Percentiles rank a stretch among this genome's conserved stretches.
Evolutionary conservation across 2,888 invertebrate species (phyloP).

Genomic region (Sesia apiformis): DNA sequence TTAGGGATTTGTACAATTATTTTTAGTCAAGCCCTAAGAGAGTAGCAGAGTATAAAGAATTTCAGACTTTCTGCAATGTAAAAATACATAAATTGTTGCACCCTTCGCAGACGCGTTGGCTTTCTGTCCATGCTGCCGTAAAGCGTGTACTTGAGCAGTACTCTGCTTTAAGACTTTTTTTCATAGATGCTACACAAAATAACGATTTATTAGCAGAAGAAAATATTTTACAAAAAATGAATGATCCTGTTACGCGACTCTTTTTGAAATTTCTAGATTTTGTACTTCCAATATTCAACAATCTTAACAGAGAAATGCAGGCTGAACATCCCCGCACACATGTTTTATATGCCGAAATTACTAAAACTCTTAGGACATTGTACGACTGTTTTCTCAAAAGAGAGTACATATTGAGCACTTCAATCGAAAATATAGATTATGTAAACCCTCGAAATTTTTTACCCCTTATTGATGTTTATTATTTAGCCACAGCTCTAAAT

Average conservation of each 20-base stretch:
- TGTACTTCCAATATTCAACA: constrained; percentile 4
- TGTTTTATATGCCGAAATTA: no score
- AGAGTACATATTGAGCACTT: no score
- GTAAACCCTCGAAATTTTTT: no score
- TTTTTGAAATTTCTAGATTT: constrained; percentile 6
- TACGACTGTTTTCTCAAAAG: no score
- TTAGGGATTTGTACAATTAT: constrained; percentile 13
- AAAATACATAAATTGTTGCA: constrained; percentile 7
- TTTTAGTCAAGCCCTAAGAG: constrained; percentile 13
- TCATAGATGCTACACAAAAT: constrained; percentile 2
- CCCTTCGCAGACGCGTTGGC: constrained; percentile 9
- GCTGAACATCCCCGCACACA: not conserved
- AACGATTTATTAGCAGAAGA: no score
- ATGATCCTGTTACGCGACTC: constrained; percentile 4
- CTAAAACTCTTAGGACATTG: no score
- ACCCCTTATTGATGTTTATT: no score
- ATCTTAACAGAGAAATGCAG: not conserved
- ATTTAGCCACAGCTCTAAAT: no score
- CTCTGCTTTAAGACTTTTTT: constrained; percentile 3
- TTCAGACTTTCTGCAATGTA: constrained; percentile 4
- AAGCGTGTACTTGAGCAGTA: constrained; percentile 7
- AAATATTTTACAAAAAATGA: constrained; percentile 2
- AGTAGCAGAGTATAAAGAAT: constrained; percentile 6
- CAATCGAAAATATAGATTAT: no score
- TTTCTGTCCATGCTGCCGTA: constrained; percentile 6